These are phyloP conservation scores for Calyptomena viridis DNA, from an alignment of 2,113 vertebrate genomes.

Conservation along the genomic window DNA sequence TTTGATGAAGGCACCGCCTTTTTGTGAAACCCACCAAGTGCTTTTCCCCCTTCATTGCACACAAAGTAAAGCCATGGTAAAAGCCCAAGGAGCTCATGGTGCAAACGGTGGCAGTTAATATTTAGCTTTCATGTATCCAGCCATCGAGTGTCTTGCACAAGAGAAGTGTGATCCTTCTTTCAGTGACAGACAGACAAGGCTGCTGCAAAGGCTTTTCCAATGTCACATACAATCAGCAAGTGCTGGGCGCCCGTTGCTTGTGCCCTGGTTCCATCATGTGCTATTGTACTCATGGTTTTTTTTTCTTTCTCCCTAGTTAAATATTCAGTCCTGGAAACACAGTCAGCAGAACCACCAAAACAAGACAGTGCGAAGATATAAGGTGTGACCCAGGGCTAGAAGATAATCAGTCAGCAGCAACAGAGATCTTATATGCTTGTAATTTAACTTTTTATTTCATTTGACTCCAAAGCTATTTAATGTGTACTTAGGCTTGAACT, in stretches of 20 bases:
- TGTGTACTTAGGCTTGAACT: constrained; percentile 18
- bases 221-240: not conserved
- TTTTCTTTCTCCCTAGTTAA: constrained; percentile 70
- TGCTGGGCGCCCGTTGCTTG: not conserved
- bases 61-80: not conserved
- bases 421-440: constrained; percentile 18
- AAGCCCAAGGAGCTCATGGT: not conserved
- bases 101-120: not conserved
- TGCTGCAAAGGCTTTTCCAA: not conserved
- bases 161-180: not conserved
- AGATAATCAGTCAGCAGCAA: not conserved
- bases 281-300: not conserved
- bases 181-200: not conserved
- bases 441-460: constrained; percentile 57
- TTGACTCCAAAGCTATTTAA: constrained; percentile 54
- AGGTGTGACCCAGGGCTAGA: not conserved
- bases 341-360: constrained; percentile 78
- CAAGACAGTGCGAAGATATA: constrained; percentile 61
- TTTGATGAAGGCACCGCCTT: not conserved
- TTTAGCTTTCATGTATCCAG: not conserved
- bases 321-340: constrained; percentile 79
- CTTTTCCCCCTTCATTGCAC: not conserved
- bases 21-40: not conserved
- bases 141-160: not conserved
- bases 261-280: not conserved